Conservation (phyloP, 1,140 invertebrate species). For the Drosophila ohnishii region DNA sequence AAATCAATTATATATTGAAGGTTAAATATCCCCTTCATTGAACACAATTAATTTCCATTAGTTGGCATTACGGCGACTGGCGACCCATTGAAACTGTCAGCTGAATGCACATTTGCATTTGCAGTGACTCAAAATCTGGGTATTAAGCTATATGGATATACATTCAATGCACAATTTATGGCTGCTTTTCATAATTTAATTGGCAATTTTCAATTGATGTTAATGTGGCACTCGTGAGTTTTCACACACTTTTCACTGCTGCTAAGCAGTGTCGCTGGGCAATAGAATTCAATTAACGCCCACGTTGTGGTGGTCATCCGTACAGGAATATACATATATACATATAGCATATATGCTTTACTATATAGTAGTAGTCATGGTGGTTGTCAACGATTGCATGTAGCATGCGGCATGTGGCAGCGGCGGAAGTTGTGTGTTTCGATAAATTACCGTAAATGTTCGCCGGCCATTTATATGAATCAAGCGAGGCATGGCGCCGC, state of each 20-base stretch:
- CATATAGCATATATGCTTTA: not conserved
- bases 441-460: conserved; percentile 51
- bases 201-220: conserved; percentile 39
- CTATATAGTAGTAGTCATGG: not conserved
- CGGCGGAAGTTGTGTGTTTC: conserved; percentile 49
- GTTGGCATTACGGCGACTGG: not conserved
- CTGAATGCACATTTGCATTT: conserved; percentile 26
- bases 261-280: conserved; percentile 27
- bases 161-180: conserved; percentile 20
- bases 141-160: conserved; percentile 3
- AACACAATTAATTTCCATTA: not conserved
- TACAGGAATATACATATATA: conserved; percentile 7
- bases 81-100: conserved; percentile 15
- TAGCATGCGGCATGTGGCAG: conserved; percentile 19
- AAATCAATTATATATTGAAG: not conserved
- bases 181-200: conserved; percentile 43
- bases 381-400: conserved; percentile 33
- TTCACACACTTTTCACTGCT: conserved; percentile 4
- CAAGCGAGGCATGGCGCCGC: conserved; percentile 43
- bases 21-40: not conserved
- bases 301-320: conserved; percentile 32
- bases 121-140: not conserved
- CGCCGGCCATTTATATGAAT: conserved; percentile 53
- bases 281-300: conserved; percentile 54
- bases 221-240: conserved; percentile 19